A percentile compares a stretch with the other conserved stretches of the same genome.
Evolutionary conservation across 2,113 vertebrate species (phyloP).

Genomic region (Tricholaema leucomelas): DNA sequence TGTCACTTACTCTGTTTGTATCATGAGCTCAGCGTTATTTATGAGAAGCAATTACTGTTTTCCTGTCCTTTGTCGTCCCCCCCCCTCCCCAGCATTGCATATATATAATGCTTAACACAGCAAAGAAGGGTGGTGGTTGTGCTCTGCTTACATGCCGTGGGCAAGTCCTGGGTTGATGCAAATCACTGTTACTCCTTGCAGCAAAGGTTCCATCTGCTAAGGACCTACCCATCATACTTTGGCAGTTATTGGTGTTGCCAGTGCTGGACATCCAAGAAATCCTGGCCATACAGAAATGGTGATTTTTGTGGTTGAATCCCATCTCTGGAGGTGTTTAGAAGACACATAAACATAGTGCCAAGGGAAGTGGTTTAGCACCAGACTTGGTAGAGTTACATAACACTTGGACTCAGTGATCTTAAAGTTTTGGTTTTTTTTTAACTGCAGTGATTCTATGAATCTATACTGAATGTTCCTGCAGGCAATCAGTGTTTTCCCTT

Average conservation of each 20-base stretch:
- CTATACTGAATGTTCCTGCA: neutral
- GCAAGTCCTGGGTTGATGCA: neutral
- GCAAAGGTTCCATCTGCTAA: fast-evolving
- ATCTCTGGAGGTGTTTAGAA: too few species aligned
- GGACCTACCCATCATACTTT: neutral
- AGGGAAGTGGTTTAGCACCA: too few species aligned
- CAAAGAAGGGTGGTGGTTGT: neutral
- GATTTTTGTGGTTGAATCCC: neutral
- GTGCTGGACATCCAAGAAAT: neutral
- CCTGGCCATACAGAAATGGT: fast-evolving
- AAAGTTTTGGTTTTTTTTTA: too few species aligned
- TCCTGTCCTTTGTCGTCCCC: neutral
- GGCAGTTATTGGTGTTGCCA: neutral
- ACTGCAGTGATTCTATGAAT: too few species aligned
- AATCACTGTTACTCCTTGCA: neutral
- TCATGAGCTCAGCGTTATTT: neutral
- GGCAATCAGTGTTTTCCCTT: neutral
- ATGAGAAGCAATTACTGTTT: neutral
- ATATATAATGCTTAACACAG: neutral
- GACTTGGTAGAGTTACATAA: too few species aligned
- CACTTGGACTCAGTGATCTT: too few species aligned
- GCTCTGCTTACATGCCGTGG: neutral
- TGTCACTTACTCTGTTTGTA: neutral
- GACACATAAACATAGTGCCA: too few species aligned
- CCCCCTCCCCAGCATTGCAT: too few species aligned